Evolutionary conservation across 2,797 vertebrate genomes (phyloP).

Genomic region (Anas acuta): DNA sequence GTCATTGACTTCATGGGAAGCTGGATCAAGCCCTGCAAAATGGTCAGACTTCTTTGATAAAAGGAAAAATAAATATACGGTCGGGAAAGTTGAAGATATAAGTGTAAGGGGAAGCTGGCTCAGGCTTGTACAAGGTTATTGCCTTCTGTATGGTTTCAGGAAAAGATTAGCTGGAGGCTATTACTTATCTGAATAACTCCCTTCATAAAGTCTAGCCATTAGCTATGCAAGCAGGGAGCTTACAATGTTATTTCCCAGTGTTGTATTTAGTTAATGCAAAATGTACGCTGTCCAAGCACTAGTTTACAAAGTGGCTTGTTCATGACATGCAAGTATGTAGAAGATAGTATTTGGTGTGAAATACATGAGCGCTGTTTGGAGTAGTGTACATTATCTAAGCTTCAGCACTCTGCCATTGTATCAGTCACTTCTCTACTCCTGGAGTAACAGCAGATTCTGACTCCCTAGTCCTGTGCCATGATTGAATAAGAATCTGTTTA

Average conservation of each 20-base stretch:
- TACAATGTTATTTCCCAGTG: not conserved
- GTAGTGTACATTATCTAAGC: rapidly evolving
- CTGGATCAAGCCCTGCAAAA: not conserved
- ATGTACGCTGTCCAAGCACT: not conserved
- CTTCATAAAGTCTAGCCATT: not conserved
- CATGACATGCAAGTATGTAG: rapidly evolving
- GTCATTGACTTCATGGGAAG: not conserved
- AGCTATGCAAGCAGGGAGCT: not conserved
- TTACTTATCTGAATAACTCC: slow-evolving; percentile 20
- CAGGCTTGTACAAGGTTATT: not conserved
- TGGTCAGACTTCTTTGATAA: not conserved
- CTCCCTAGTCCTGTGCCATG: not conserved
- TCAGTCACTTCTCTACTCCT: not conserved
- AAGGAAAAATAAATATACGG: slow-evolving; percentile 18
- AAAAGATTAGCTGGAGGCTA: slow-evolving; percentile 39
- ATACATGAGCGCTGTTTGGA: not conserved
- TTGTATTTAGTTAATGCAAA: not conserved
- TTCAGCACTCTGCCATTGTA: not conserved
- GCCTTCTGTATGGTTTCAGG: slow-evolving; percentile 9
- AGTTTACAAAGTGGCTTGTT: not conserved
- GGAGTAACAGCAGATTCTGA: not conserved
- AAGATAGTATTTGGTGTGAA: not conserved
- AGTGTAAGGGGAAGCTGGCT: slow-evolving; percentile 10
- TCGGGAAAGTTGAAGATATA: not conserved
- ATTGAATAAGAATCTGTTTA: slow-evolving; percentile 16